Percentiles rank a stretch among this genome's conserved stretches.
These are phyloP conservation scores for Emydoidea blandingii DNA, from an alignment of 2,797 vertebrate species.

Conservation along the genomic window DNA sequence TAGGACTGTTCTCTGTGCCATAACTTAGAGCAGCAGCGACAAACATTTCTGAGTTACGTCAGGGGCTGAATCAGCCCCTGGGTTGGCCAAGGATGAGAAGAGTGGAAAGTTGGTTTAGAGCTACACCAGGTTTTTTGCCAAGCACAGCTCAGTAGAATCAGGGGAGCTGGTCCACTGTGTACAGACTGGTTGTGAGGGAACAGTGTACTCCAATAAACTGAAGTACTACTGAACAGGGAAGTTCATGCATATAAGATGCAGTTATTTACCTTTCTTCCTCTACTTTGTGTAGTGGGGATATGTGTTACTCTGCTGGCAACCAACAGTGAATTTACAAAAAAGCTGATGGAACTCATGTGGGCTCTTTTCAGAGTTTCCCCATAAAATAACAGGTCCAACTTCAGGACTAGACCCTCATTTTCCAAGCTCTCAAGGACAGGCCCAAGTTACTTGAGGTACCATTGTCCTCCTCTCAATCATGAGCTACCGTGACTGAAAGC, in stretches of 20 bases:
- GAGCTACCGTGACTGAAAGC: neutral
- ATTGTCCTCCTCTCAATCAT: neutral
- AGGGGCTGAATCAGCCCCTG: accelerated
- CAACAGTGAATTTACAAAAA: neutral
- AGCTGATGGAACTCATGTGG: neutral
- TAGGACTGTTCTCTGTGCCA: neutral
- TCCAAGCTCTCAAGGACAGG: neutral
- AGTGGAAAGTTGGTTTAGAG: accelerated
- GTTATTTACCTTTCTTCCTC: neutral
- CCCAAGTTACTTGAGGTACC: neutral
- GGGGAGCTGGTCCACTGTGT: neutral
- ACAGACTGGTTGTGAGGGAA: neutral
- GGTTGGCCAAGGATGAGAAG: neutral
- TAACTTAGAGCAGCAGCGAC: accelerated
- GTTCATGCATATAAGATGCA: neutral
- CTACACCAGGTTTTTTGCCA: neutral
- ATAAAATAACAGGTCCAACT: neutral
- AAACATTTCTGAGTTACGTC: neutral
- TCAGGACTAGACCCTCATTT: neutral
- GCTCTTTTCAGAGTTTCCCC: neutral
- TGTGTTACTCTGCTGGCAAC: neutral
- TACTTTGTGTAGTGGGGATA: accelerated
- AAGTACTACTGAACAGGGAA: neutral
- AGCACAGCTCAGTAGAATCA: neutral
- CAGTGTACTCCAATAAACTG: neutral